Base-by-base conservation (phyloP, 2,797 vertebrate species). In the Atherinosoma microstoma region DNA sequence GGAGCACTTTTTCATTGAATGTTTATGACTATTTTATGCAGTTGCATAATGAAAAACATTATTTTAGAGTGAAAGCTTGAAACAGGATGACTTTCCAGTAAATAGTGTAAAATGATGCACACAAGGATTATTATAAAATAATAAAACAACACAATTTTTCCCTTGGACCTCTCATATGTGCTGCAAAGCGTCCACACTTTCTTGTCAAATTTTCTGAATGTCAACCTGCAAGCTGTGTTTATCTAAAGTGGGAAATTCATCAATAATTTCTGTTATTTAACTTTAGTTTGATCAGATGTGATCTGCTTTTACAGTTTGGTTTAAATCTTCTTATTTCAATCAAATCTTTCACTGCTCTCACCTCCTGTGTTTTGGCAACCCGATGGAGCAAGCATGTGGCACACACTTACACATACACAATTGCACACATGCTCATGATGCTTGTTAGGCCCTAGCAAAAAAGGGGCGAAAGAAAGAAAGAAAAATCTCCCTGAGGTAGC, bases 361-460 rank as follows among this genome's bases (percentile, higher is more conserved):
- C 58, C 54, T 40, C 35, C 58, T 74, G 70, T 64, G 45, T 71
- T 64, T 70, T 73, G 67, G 73, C 80, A 81, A 40, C 58, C 38
- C 51, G 51, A 34, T 66, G 42, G 54, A 75, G 24, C 59, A 72
- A 72, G 38, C 64, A 67, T 42, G 57, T 56, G 45, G 64, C 64
- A 75, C 57, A 70, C 70, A 73, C 81, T 79, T 69, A 78, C 67
- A 64, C 27, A 67, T 60, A 79, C 64, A 78, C 68, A 75, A 69
- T 79, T 51, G 66, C 58, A 75, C 59, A 75, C 51, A 60, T 2
- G 29, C 18, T 13, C 29, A 32, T 45, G 58, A 73, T 0, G 82
- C 84, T 84, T 86, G 79, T 90, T 87, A 86, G 68, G 62, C 70
- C 61, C 58, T 87, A 87, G 82, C 82, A 64, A 36, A 61, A 75